phyloP scores from a whole-genome alignment of 2,797 vertebrate genomes.

The Tenualosa ilisha region DNA sequence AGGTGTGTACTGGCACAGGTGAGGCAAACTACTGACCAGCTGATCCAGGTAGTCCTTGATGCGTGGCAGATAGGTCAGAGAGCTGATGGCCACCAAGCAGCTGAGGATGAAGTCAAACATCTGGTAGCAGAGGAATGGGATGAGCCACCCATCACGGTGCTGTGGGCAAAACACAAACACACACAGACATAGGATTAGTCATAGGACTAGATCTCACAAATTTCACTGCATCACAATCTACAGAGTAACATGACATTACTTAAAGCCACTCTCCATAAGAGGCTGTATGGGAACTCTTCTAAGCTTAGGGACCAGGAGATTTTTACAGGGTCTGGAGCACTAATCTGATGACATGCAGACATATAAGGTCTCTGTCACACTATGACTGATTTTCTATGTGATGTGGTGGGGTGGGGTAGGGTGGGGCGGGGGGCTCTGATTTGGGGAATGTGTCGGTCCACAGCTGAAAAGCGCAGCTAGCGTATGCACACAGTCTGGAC shows the following conservation, averaged over 20 bases:
- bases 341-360: not conserved
- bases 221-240: not conserved
- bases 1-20: not conserved
- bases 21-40: constrained; percentile 77
- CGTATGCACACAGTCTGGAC: not conserved
- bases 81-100: constrained; percentile 96
- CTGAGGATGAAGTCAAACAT: constrained; percentile 97
- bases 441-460: not conserved
- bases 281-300: not conserved
- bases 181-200: not conserved
- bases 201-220: not conserved
- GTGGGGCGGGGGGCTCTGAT: not conserved
- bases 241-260: not conserved
- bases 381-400: not conserved
- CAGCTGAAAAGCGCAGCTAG: not conserved
- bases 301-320: not conserved
- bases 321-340: not conserved
- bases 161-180: constrained; percentile 53
- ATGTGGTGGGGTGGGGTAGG: not conserved
- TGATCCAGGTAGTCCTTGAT: constrained; percentile 98
- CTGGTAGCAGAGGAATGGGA: constrained; percentile 98
- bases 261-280: not conserved
- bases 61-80: constrained; percentile 92
- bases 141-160: constrained; percentile 97
- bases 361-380: not conserved